phyloP scores from a whole-genome alignment of 2,797 vertebrate genomes.

The Rhinogobio ventralis region DNA sequence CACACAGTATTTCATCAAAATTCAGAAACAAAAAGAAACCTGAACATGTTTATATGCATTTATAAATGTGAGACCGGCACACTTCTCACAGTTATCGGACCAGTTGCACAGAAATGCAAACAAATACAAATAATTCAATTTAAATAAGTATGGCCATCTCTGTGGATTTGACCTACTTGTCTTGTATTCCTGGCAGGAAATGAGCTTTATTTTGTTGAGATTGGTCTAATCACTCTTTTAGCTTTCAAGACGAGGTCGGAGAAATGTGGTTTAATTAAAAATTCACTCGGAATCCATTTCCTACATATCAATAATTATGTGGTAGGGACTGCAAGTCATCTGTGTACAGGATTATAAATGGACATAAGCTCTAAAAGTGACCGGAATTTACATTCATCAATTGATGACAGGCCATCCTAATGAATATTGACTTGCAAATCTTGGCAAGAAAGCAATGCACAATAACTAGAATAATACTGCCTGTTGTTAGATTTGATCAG shows the following conservation, averaged over 20 bases:
- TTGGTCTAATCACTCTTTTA: not conserved
- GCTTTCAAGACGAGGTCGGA: not conserved
- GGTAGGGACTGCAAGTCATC: rapidly evolving
- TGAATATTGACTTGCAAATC: not conserved
- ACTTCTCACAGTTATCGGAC: not conserved
- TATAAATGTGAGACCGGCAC: too few species aligned
- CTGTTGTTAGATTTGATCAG: not conserved
- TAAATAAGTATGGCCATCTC: not conserved
- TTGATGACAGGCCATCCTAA: not conserved
- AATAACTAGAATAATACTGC: not conserved
- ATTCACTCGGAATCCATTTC: not conserved
- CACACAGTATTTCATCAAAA: not conserved
- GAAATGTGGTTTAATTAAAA: not conserved
- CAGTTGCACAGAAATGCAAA: not conserved
- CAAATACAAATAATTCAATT: not conserved
- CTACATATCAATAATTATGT: not conserved
- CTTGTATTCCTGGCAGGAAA: not conserved
- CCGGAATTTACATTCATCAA: not conserved
- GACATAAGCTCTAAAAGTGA: not conserved
- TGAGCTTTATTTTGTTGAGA: too few species aligned
- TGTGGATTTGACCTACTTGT: not conserved
- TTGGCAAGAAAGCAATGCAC: not conserved
- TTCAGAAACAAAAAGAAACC: not conserved
- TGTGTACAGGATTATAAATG: not conserved
- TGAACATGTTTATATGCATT: not conserved